Percentiles rank a stretch among this genome's conserved stretches.
Evolutionary conservation across 2,797 vertebrate genomes (phyloP).

Genomic region (Pyrocephalus nanus): DNA sequence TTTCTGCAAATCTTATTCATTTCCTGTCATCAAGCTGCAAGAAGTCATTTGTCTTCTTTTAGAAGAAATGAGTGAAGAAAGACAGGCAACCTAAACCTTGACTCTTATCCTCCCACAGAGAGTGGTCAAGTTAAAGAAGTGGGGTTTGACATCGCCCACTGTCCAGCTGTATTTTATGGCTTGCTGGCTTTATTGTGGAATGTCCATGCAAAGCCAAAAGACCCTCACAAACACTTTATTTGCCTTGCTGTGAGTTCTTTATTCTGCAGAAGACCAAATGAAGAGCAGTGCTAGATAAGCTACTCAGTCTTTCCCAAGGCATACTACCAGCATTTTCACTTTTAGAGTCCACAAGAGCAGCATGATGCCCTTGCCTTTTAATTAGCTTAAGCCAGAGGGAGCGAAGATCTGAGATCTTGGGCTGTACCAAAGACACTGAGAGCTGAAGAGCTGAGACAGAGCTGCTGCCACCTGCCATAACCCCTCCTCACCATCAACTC

Average conservation of each 20-base stretch:
- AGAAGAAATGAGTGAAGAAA: background rate
- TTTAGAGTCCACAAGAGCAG: background rate
- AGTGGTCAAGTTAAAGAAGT: background rate
- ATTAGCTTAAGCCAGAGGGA: background rate
- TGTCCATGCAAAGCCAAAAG: background rate
- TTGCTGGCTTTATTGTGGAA: background rate
- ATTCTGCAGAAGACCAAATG: background rate
- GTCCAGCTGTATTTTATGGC: background rate
- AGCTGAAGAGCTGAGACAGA: background rate
- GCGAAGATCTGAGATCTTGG: background rate
- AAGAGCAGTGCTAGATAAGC: background rate
- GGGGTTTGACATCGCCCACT: background rate
- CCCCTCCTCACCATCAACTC: background rate
- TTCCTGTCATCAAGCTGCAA: background rate
- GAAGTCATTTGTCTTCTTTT: background rate
- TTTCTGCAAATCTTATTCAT: background rate
- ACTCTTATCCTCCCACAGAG: background rate
- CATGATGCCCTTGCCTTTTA: background rate
- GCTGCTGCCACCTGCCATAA: too few relatives aligned
- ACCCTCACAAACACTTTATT: background rate
- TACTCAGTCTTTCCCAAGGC: background rate
- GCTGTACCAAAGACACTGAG: background rate
- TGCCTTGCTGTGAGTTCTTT: background rate
- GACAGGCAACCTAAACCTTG: background rate
- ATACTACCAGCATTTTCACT: fast-evolving